Evolutionary conservation across 2,797 vertebrate genomes (phyloP), one percentile per base, ranked within the genome.

Genomic region (Sebastes kiyomatsui): DNA sequence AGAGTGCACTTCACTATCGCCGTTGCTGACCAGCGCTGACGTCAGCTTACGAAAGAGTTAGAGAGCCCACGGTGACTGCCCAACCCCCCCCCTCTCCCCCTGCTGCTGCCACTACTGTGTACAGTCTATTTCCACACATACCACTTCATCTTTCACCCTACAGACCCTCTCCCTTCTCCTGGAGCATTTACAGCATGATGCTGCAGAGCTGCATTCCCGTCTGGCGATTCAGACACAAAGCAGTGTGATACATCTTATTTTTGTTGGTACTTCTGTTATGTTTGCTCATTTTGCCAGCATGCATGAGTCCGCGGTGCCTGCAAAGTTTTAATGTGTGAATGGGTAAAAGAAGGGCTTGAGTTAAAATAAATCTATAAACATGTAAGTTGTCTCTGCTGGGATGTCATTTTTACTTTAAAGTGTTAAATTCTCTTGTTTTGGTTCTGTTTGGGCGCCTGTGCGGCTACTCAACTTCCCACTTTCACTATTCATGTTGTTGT

Each of bases 31-130:
- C 70, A 98, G 93, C 65, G 92, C 96, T 12, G 98, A 99, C 59
- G 72, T 97, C 91, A 98, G 97, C 89, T 92, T 98, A 92, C 96
- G 97, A 79, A 98, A 98, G 85, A 99, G 96, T 94, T 99, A 95
- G 69, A 95, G 69, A 78, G 27, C 33, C 32, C 38, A 1, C 1
- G 10, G 10, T 7, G 56, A 54, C 59, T 20, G 13, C 38, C 80
- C 35, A 7, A 18, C 8, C 14, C 3, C 20, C 3, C 3, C 7
- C 30, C 13, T 2, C 27, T 2, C 7, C 13, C 20, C 16, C 9
- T 46, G 4, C 32, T 23, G 60, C 78, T 75, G 76, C 86, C 69
- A 8, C 76, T 58, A 59, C 60, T 82, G 79, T 83, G 67, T 84
- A 79, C 82, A 81, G 73, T 75, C 67, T 77, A 62, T 72, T 72